These are phyloP conservation scores for Pachyrhynchus sulphureomaculatus DNA, from an alignment of 1,140 invertebrate genomes.

Conservation along the genomic window DNA sequence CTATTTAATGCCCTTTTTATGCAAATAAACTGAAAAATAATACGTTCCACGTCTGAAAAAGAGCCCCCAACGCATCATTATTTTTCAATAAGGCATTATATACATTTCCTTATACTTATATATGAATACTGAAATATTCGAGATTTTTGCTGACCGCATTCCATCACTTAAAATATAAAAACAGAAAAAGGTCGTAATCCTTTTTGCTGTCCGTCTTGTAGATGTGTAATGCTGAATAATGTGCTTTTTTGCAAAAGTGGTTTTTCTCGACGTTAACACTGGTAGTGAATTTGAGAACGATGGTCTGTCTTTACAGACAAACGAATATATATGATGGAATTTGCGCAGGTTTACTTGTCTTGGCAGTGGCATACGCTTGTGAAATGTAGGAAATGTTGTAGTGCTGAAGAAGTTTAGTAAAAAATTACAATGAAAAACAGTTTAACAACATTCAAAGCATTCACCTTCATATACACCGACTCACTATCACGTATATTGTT, in stretches of 20 bases:
- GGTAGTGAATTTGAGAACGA: not conserved
- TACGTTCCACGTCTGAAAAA: not conserved
- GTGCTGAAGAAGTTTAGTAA: too few relatives aligned
- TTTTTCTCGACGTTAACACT: not conserved
- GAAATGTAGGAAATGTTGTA: too few relatives aligned
- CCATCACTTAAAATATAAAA: not conserved
- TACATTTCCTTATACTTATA: not conserved
- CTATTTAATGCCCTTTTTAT: too few relatives aligned
- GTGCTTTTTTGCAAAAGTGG: not conserved
- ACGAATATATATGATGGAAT: too few relatives aligned
- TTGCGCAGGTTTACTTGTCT: not conserved
- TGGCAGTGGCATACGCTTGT: too few relatives aligned
- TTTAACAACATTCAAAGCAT: too few relatives aligned
- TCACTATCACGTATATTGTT: too few relatives aligned
- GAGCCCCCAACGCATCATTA: not conserved
- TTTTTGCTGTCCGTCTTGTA: not conserved
- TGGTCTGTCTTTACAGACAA: too few relatives aligned
- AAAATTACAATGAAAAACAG: too few relatives aligned
- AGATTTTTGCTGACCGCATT: not conserved
- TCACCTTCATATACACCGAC: too few relatives aligned
- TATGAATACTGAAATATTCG: not conserved
- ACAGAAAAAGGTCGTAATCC: conserved; percentile 1
- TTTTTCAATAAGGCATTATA: not conserved
- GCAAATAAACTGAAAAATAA: not conserved
- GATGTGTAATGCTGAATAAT: conserved; percentile 4